Conservation (phyloP, 92 coral and sea anemone genomes). For the Isaurus tuberculatus region DNA sequence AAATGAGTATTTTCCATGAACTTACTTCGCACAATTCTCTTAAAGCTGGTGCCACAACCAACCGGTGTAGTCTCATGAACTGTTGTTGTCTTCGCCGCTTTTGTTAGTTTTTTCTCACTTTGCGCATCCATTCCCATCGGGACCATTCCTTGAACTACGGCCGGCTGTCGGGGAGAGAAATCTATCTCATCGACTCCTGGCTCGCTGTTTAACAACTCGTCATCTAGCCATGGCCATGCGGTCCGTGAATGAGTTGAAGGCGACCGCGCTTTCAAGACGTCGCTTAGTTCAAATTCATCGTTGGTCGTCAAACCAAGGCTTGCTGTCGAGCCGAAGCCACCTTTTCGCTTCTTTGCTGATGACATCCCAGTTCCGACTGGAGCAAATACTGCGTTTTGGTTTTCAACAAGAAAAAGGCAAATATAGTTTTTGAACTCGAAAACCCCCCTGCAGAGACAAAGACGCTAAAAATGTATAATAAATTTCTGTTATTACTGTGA, state of each 20-base stretch:
- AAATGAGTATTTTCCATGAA: background rate
- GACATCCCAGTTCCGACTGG: conserved; percentile 17
- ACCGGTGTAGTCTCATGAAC: conserved; percentile 57
- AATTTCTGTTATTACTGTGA: background rate
- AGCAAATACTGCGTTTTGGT: conserved; percentile 6
- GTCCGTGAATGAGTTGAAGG: conserved; percentile 62
- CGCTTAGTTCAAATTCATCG: conserved; percentile 48
- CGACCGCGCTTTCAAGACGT: conserved; percentile 48
- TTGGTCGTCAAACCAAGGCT: conserved; percentile 38
- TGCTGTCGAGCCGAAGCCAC: conserved; percentile 33
- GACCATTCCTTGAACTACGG: conserved; percentile 48
- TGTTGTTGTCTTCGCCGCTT: conserved; percentile 45
- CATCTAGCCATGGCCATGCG: conserved; percentile 66
- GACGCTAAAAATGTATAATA: background rate
- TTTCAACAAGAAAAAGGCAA: background rate
- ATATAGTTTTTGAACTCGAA: background rate
- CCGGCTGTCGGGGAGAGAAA: conserved; percentile 45
- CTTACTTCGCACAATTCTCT: conserved; percentile 68
- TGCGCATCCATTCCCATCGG: conserved; percentile 70
- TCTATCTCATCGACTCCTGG: conserved; percentile 50
- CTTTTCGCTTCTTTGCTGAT: conserved; percentile 35
- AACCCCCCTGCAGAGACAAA: background rate
- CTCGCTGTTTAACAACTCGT: conserved; percentile 38
- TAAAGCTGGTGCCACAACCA: conserved; percentile 59
- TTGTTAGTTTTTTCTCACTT: conserved; percentile 52